phyloP scores from a whole-genome alignment of 2,113 vertebrate species.

The Dipodomys spectabilis region DNA sequence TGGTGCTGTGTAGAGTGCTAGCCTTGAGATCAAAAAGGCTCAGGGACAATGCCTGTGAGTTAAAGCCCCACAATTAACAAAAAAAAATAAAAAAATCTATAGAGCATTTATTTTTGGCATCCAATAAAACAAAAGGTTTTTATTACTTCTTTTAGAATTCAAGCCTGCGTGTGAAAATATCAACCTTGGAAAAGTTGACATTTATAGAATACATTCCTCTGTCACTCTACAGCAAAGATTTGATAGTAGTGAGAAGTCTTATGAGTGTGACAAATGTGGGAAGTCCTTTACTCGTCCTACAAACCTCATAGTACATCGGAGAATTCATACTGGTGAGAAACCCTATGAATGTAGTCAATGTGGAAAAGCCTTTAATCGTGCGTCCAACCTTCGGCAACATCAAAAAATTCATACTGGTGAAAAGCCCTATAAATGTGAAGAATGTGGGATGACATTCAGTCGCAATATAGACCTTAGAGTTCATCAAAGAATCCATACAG shows the following conservation, averaged over 20 bases:
- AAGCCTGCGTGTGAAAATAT: not conserved
- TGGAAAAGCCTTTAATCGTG: slow-evolving; percentile 35
- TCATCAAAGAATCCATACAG: slow-evolving; percentile 41
- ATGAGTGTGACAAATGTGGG: not conserved
- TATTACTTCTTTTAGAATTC: slow-evolving; percentile 28
- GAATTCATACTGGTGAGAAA: slow-evolving; percentile 44
- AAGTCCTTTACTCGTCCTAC: slow-evolving; percentile 10
- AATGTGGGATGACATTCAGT: slow-evolving; percentile 39
- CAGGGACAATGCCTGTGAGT: too few species aligned
- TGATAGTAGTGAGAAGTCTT: not conserved
- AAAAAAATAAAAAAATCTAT: not conserved
- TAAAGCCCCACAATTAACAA: too few species aligned
- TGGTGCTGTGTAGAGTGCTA: too few species aligned
- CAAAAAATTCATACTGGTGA: slow-evolving; percentile 51
- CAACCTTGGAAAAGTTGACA: not conserved
- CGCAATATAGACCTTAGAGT: slow-evolving; percentile 26
- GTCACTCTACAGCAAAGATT: not conserved
- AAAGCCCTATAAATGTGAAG: slow-evolving; percentile 44
- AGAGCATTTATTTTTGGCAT: not conserved
- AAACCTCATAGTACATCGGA: not conserved
- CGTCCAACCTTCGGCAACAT: slow-evolving; percentile 40
- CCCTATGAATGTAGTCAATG: slow-evolving; percentile 40
- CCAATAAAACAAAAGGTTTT: not conserved
- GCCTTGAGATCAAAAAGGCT: too few species aligned
- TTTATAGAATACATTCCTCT: not conserved